A percentile compares a stretch with the other conserved stretches of the same genome.
Conservation (phyloP, 2,113 vertebrate species). For the Dasypus novemcinctus region DNA sequence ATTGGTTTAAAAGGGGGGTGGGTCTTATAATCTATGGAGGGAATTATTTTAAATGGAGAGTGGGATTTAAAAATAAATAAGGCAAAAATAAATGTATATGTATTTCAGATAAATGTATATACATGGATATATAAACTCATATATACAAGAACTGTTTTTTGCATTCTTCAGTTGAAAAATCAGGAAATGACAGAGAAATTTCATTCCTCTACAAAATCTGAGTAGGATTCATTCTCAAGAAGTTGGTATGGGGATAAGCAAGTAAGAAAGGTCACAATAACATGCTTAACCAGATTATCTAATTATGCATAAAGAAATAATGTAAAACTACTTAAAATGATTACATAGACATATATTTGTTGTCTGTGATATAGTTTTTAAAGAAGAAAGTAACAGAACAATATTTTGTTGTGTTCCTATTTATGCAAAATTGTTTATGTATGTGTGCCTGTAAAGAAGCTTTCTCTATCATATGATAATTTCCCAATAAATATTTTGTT, state of each 20-base stretch:
- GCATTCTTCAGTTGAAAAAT: slow-evolving; percentile 48
- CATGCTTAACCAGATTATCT: neutral
- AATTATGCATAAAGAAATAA: neutral
- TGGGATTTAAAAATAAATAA: neutral
- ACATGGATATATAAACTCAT: neutral
- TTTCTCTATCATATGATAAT: neutral
- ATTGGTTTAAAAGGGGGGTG: neutral
- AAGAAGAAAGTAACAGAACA: neutral
- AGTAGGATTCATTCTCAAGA: slow-evolving; percentile 48
- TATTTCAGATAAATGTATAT: neutral
- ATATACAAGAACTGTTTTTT: neutral
- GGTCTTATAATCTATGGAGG: neutral
- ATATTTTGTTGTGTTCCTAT: neutral
- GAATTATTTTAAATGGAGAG: neutral
- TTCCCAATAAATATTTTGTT: neutral
- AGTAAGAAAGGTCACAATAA: slow-evolving; percentile 50
- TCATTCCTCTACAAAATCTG: slow-evolving; percentile 36
- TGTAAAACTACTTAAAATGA: neutral
- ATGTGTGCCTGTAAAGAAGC: neutral
- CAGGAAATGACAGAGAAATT: slow-evolving; percentile 38
- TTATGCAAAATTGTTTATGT: neutral
- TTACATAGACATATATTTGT: neutral
- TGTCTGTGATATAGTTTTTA: neutral
- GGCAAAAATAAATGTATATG: neutral
- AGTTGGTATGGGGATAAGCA: slow-evolving; percentile 36